Evolutionary conservation across 2,113 vertebrate species (phyloP), one percentile per base, ranked within the genome.

Genomic region (Callospermophilus lateralis): DNA sequence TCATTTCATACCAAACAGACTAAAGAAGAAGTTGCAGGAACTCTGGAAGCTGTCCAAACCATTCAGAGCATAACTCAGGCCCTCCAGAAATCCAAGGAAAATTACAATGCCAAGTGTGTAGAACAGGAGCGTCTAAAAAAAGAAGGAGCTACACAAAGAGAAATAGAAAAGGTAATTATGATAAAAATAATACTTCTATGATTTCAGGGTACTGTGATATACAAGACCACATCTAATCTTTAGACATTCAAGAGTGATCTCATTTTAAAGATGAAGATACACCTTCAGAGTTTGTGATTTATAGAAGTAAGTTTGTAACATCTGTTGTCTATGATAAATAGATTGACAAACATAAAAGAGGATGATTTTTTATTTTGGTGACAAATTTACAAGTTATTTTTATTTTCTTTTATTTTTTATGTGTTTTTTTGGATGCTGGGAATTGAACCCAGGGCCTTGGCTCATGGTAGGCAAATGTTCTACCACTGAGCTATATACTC

Each of bases 1-100:
- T 17, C 37, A 0, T 98, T 63, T 98, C 67, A 77, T 98, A 84
- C 97, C 97, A 98, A 90, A 89, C 98, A 99, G 99, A 99, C 99
- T 91, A 99, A 99, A 98, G 99, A 99, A 98, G 99, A 99, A 74
- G 99, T 99, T 98, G 98, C 99, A 70, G 99, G 99, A 97, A 99
- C 99, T 30, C 97, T 99, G 96, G 99, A 99, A 98, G 99, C 99
- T 28, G 99, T 99, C 87, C 99, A 99, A 98, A 99, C 98, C 98
- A 99, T 99, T 98, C 99, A 99, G 98, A 99, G 97, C 98, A 99
- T 99, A 96, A 99, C 99, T 94, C 99, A 99, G 98, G 98, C 99
- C 24, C 98, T 99, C 83, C 99, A 99, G 98, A 99, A 99, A 98
- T 99, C 99, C 97, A 99, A 99, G 98, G 99, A 99, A 98, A 99